A percentile compares a stretch with the other conserved stretches of the same genome.
Conservation (phyloP, 1,140 invertebrate genomes). For the Drosophila varians region DNA sequence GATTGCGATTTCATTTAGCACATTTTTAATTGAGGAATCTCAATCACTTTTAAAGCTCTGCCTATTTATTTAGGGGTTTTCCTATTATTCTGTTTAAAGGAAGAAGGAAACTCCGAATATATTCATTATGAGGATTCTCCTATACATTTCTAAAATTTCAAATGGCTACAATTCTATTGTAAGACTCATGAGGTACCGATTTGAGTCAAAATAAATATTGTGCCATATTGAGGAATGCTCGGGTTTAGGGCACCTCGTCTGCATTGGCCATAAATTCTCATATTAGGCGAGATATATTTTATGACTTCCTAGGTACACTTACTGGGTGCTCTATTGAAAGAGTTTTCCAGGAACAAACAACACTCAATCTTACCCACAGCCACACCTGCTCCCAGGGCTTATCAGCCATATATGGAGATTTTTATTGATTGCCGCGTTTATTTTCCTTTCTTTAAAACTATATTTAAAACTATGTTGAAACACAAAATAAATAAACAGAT, state of each 20-base stretch:
- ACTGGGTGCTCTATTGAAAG: background rate
- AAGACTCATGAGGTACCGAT: too few relatives aligned
- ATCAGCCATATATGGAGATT: constrained; percentile 15
- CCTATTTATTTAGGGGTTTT: background rate
- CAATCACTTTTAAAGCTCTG: too few relatives aligned
- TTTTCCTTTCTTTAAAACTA: constrained; percentile 1
- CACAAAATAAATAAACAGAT: background rate
- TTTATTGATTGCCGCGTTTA: constrained; percentile 25
- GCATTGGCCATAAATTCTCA: constrained; percentile 19
- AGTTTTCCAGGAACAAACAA: constrained; percentile 14
- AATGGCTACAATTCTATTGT: too few relatives aligned
- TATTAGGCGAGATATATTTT: constrained; percentile 22
- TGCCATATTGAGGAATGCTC: constrained; percentile 18
- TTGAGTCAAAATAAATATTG: constrained; percentile 37
- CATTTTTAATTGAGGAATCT: too few relatives aligned
- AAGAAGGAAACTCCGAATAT: too few relatives aligned
- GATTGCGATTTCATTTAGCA: constrained; percentile 18
- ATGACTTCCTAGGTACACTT: constrained; percentile 23
- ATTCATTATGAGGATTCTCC: too few relatives aligned
- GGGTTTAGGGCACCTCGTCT: background rate
- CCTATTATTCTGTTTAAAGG: too few relatives aligned
- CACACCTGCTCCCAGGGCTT: background rate
- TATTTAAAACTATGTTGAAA: background rate
- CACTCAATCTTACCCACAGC: background rate
- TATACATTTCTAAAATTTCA: constrained; percentile 21